Base-by-base conservation (phyloP, 2,113 vertebrate genomes). In the Caranx ignobilis region DNA sequence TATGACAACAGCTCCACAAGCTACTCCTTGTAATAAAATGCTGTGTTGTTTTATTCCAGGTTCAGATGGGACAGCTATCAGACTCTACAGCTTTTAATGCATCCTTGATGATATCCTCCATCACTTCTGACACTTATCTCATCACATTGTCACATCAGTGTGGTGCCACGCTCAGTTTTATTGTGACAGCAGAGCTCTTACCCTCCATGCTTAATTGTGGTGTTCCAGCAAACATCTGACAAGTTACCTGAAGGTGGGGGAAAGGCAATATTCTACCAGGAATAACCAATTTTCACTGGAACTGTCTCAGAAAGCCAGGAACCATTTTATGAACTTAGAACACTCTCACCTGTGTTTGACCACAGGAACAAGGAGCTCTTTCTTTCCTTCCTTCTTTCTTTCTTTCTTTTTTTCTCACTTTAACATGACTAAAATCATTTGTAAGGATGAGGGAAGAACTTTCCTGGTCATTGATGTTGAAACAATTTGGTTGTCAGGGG, bases 121-220 rank as follows among this genome's bases (percentile, higher is more conserved):
- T 77, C 45, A 39, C 1, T 55, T 66, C 11, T 66, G 77, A 75
- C 63, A 56, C 15, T 37, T 5, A 1, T 41, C n/a, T 50, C 71
- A 61, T 50, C 52, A 62, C 34, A 72, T 57, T 26, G 21, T 73
- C 47, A 56, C 56, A 74, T 78, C 77, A 77, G 59, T 56, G 77
- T 18, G 55, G 10, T 15, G 48, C 67, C 16, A 41, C 15, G 16
- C 59, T 59, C 34, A 37, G 9, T 60, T 59, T 21, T 54, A 63
- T 41, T 48, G 10, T 71, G 31, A 68, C 34, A 47, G 52, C 48
- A 32, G 45, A 70, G 54, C 57, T 57, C n/a, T n/a, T 39, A 61
- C 12, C 32, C 61, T 2, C 59, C 3, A 19, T 52, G 18, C 59
- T 66, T 54, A 60, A 34, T 50, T 60, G 26, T 37, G 47, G 18